Evolutionary conservation across 2,888 invertebrate genomes (phyloP), one percentile per base, ranked within the genome.

Genomic region (Acanthosepion pharaonis): DNA sequence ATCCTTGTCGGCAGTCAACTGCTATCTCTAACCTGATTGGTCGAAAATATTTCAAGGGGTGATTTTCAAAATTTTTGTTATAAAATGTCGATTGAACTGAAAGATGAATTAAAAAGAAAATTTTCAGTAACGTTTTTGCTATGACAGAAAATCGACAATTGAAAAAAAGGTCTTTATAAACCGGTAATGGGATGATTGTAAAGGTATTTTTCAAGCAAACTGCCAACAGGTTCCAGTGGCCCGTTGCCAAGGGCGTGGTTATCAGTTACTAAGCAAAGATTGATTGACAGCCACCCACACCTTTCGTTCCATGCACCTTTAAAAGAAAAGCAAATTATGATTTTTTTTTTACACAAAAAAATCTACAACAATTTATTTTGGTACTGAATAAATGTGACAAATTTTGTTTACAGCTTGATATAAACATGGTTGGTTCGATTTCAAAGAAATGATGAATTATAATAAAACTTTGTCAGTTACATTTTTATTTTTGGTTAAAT

Each of bases 1-100:
- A 94, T 94, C 93, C 51, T 92, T 94, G 49, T 92, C 94, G 28
- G 91, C 94, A 51, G 53, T 91, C 23, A 91, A n/a, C n/a, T 51
- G 78, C 33, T 93, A 94, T 25, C 25, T 91, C 33, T 11, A 23
- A 11, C 25, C 48, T 94, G n/a, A 91, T 94, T 91, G 78, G 49
- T 64, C 25, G 91, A 94, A 94, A 93, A 25, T 51, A 93, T 93
- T 93, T 93, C 51, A 48, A 49, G n/a, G 5, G 0, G 15, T 93
- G 28, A 23, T 53, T n/a, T 53, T 23, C n/a, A 78, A 78, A 78
- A 78, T n/a, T n/a, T n/a, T 78, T n/a, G n/a, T 33, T n/a, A 78
- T 78, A 78, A 78, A 33, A 78, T 78, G 33, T 78, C 78, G n/a
- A 78, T n/a, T 33, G 78, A 78, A 33, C 78, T 33, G n/a, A 78